Conservation (phyloP, 2,797 vertebrate species). For the Simalia tracyae region DNA sequence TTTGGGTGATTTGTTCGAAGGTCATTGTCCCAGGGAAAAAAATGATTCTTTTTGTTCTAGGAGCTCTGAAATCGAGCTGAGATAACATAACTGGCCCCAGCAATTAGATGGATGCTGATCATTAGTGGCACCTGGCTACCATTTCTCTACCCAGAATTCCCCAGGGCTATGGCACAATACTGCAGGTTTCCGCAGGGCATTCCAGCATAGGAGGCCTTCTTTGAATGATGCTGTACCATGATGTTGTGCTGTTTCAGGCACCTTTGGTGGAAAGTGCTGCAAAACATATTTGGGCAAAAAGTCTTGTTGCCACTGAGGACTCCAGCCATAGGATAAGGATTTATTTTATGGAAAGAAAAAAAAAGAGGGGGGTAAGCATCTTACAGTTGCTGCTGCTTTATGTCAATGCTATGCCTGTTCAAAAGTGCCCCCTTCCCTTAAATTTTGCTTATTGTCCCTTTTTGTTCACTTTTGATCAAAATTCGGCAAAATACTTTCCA, state of each 20-base stretch:
- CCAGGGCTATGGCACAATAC: background rate
- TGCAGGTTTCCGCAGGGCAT: background rate
- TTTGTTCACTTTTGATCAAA: background rate
- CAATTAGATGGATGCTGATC: background rate
- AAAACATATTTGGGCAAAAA: background rate
- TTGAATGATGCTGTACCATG: background rate
- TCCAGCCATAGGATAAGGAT: background rate
- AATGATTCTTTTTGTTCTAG: background rate
- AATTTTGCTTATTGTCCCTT: background rate
- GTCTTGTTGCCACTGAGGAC: background rate
- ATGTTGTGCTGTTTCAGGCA: background rate
- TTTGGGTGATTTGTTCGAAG: background rate
- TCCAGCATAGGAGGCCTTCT: background rate
- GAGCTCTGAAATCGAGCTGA: background rate
- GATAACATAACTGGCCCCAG: background rate
- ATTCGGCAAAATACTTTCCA: background rate
- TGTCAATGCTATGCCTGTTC: background rate
- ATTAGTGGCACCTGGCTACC: background rate
- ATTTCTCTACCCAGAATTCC: background rate
- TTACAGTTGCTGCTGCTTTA: background rate
- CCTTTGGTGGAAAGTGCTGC: background rate
- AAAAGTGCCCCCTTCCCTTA: background rate
- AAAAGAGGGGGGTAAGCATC: background rate
- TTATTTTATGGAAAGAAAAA: background rate
- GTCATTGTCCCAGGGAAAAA: background rate